Conservation (phyloP, 2,113 vertebrate species). For the Oxyruncus cristatus region DNA sequence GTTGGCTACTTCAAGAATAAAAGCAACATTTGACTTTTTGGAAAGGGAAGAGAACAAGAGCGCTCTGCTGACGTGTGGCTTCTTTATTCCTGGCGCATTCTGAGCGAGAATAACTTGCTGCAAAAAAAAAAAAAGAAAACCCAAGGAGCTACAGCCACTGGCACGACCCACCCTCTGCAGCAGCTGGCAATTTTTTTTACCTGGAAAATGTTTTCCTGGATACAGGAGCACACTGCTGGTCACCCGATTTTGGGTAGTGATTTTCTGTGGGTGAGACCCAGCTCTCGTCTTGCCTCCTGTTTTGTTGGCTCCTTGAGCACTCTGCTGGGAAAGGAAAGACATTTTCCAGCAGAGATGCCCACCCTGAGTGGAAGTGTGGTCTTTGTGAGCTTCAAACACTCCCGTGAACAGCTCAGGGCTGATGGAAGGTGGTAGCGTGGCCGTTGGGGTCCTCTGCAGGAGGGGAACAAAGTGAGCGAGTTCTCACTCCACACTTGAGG, state of each 20-base stretch:
- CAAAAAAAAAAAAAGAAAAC: too few relatives aligned
- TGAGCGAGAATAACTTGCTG: background rate
- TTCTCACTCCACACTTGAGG: background rate
- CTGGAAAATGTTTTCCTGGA: background rate
- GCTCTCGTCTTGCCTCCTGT: background rate
- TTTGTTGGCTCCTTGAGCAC: background rate
- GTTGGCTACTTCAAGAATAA: background rate
- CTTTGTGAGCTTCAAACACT: background rate
- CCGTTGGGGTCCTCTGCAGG: background rate
- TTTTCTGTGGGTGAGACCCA: background rate
- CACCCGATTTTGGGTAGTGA: background rate
- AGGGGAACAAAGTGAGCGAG: background rate
- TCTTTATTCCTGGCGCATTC: background rate
- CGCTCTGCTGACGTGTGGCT: background rate
- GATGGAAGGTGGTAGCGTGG: background rate
- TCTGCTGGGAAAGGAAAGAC: background rate
- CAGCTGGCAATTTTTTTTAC: background rate
- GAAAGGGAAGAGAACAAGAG: background rate
- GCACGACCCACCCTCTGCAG: background rate
- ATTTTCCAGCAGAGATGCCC: background rate
- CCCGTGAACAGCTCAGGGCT: background rate
- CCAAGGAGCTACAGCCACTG: background rate
- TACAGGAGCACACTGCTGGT: background rate
- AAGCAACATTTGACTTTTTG: background rate
- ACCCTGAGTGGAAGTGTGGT: background rate